phyloP scores from a whole-genome alignment of 2,797 vertebrate species.

The Onychomys arenicola region DNA sequence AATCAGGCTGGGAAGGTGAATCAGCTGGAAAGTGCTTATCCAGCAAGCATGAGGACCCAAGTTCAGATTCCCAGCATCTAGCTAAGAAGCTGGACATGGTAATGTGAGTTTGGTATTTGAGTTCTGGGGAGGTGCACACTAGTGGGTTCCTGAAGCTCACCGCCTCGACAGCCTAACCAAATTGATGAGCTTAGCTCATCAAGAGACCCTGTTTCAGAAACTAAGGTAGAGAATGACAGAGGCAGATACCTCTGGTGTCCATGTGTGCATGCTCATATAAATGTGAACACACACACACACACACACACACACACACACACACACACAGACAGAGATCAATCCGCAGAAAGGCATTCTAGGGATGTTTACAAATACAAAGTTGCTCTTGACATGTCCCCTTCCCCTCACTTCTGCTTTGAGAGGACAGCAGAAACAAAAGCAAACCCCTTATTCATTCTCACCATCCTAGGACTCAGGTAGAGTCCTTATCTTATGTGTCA shows the following conservation, averaged over 20 bases:
- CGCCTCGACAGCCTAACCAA: not conserved
- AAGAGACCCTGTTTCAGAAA: not conserved
- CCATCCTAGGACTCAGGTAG: not conserved
- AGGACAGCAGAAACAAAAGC: slow-evolving; percentile 9
- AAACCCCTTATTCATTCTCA: not conserved
- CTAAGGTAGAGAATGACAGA: not conserved
- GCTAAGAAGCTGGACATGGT: not conserved
- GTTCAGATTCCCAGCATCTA: not conserved
- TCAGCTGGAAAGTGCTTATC: not conserved
- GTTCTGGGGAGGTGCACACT: not conserved
- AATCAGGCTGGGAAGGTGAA: not conserved
- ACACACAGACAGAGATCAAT: not conserved
- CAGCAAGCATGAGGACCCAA: not conserved
- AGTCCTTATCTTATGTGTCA: slow-evolving; percentile 19
- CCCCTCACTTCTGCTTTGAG: not conserved
- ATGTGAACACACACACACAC: not conserved
- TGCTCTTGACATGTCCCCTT: not conserved
- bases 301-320: not conserved
- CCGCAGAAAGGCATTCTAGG: too few relatives aligned
- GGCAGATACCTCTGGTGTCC: not conserved
- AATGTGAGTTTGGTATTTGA: not conserved
- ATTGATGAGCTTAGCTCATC: not conserved
- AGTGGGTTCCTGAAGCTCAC: not conserved
- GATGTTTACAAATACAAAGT: not conserved
- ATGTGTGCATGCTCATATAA: not conserved